Conservation (phyloP, 1,140 invertebrate genomes). For the Nasonia longicornis region DNA sequence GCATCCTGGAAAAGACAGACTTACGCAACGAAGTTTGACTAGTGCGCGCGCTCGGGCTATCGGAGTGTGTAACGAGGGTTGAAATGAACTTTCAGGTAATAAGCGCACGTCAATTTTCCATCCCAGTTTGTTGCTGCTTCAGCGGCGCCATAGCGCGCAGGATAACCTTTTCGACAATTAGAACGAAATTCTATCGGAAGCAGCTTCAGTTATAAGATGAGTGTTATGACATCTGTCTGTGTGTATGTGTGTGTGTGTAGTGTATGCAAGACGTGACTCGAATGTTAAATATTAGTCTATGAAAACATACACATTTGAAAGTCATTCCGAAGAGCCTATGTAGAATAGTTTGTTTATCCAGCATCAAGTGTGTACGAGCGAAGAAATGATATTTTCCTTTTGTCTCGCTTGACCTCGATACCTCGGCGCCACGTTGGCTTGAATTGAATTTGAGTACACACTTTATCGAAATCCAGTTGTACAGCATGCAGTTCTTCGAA, state of each 20-base stretch:
- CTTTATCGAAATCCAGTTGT: too few species aligned
- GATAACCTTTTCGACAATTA: constrained; percentile 5
- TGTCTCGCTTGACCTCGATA: not conserved
- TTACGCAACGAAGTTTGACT: constrained; percentile 9
- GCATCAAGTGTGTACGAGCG: not conserved
- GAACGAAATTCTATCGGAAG: constrained; percentile 1
- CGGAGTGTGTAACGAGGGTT: not conserved
- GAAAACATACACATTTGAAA: not conserved
- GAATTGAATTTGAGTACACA: not conserved
- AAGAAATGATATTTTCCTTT: not conserved
- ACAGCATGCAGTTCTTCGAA: too few species aligned
- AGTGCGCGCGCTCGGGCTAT: not conserved
- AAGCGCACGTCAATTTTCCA: not conserved
- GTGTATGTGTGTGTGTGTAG: not conserved
- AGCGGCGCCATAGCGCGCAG: not conserved
- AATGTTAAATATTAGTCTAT: constrained; percentile 8
- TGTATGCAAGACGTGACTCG: not conserved
- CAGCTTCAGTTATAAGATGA: not conserved
- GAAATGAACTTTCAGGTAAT: constrained; percentile 11
- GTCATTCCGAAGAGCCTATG: not conserved
- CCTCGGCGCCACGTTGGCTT: not conserved
- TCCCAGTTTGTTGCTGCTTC: not conserved
- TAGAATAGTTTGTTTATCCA: not conserved
- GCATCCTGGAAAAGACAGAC: constrained; percentile 15
- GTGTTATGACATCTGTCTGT: not conserved